Evolutionary conservation across 2,797 vertebrate genomes (phyloP), one percentile per base, ranked within the genome.

Genomic region (Rachycentron canadum): DNA sequence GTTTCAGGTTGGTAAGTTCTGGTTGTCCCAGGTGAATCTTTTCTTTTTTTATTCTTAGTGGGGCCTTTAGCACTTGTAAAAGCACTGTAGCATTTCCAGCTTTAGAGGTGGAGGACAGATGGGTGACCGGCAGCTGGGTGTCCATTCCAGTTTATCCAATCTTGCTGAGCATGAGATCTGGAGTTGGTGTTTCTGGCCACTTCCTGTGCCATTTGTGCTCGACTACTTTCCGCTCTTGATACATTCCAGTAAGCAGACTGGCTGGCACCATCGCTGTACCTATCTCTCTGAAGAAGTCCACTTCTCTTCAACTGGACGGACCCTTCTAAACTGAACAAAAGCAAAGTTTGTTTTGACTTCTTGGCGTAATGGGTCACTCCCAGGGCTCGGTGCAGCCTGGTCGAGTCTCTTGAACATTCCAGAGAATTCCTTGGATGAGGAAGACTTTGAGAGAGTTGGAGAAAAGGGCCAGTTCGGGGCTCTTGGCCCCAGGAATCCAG

Each of bases 1-100:
- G 92, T 92, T 94, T 92, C 94, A 83, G 64, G 69, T 82, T 79
- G 73, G 56, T 76, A 92, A 68, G 89, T 89, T 92, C 93, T 88
- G 91, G 86, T 95, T 88, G 93, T 94, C 81, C 87, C 87, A 76
- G 90, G 89, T 87, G 88, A 92, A 92, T 84, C 78, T 28, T 58
- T 52, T 86, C 91, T 88, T 73, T 60, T 85, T 93, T 86, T 72
- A n/a, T 30, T 73, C 32, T 80, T 94, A 93, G 93, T 80, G 86
- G 93, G 95, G 93, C 92, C 94, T 95, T 94, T 86, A 92, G 94
- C 95, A 94, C 84, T 94, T 87, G 91, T 93, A 92, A 64, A 86
- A 95, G 92, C 94, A 94, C 92, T 94, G 87, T 87, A 87, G 85
- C 88, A 86, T 90, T 86, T 84, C 69, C 72, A 85, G 55, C 69